Base-by-base conservation (phyloP, 2,888 invertebrate genomes). In the Ectemnius cavifrons region DNA sequence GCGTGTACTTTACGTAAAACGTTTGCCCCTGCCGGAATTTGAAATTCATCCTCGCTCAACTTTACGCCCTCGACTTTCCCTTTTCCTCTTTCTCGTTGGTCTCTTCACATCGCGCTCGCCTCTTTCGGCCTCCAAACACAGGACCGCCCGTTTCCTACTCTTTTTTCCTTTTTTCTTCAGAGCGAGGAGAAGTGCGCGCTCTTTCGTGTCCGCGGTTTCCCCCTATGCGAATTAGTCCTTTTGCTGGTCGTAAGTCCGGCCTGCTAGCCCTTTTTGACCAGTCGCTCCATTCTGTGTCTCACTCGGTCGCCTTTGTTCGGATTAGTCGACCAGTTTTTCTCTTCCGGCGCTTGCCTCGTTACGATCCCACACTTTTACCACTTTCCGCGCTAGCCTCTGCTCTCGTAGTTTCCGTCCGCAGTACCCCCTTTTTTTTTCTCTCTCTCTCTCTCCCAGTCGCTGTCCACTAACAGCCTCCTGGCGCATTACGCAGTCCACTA, bases 321-420 rank as follows among this genome's bases (percentile, higher is more conserved):
- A 52, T 52, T 52, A 16, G 52, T 52, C n/a, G n/a, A 16, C 52
- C 52, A 52, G 52, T 52, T 52, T 52, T 52, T 52, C 52, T 14
- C 52, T 52, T 52, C 52, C 52, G 52, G n/a, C 16, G 14, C 52
- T 16, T 52, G 14, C 16, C 52, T 52, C 37, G 37, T 37, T 37
- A 37, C 37, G 37, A 37, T 37, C 37, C 37, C 37, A 37, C 37
- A 37, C 37, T 37, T 37, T 37, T 37, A 37, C 37, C 37, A 37
- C 37, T 37, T 37, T 37, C 37, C 37, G 11, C 37, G 37, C 37
- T 37, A 37, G 37, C 37, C 37, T 37, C 37, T 37, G 11, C 37
- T 37, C 37, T 37, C 8, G 5, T 8, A 6, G 37, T 37, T 37
- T 37, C 37, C 37, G 37, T 37, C 4, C 11, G 37, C 8, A 37